phyloP scores from a whole-genome alignment of 2,888 invertebrate genomes.

The Falcaria lacertinaria region DNA sequence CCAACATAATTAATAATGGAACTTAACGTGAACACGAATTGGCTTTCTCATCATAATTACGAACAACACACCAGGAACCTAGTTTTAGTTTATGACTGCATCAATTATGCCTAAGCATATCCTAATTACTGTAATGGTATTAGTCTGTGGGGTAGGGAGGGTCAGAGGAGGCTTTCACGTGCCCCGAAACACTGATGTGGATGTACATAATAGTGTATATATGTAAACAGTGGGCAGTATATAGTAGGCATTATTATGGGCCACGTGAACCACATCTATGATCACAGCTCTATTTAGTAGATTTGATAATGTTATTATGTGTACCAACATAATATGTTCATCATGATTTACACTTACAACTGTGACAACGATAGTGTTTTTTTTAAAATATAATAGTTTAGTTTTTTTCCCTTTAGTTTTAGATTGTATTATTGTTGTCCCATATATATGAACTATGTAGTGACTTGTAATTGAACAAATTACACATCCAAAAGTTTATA shows the following conservation, averaged over 20 bases:
- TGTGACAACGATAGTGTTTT: too few relatives aligned
- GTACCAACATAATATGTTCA: too few relatives aligned
- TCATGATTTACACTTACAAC: too few relatives aligned
- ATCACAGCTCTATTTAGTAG: too few relatives aligned
- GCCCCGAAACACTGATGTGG: slow-evolving; percentile 60
- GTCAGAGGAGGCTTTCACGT: slow-evolving; percentile 49
- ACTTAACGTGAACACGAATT: slow-evolving; percentile 31
- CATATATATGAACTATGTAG: too few relatives aligned
- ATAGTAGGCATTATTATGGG: slow-evolving; percentile 19
- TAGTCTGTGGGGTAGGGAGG: slow-evolving; percentile 50
- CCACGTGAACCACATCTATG: too few relatives aligned
- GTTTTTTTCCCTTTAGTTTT: too few relatives aligned
- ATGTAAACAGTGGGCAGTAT: slow-evolving; percentile 30
- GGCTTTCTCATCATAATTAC: slow-evolving; percentile 38
- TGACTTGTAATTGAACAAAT: too few relatives aligned
- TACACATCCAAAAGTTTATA: too few relatives aligned
- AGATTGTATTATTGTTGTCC: too few relatives aligned
- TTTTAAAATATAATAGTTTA: too few relatives aligned
- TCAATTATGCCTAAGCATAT: slow-evolving; percentile 76
- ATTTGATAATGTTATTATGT: too few relatives aligned
- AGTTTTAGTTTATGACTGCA: slow-evolving; percentile 69
- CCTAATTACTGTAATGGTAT: slow-evolving; percentile 77
- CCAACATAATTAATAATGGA: slow-evolving; percentile 16
- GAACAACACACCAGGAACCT: slow-evolving; percentile 37
- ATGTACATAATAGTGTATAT: slow-evolving; percentile 44